Evolutionary conservation across 2,888 invertebrate species (phyloP), one percentile per base, ranked within the genome.

Genomic region (Tubiluchus corallicola): DNA sequence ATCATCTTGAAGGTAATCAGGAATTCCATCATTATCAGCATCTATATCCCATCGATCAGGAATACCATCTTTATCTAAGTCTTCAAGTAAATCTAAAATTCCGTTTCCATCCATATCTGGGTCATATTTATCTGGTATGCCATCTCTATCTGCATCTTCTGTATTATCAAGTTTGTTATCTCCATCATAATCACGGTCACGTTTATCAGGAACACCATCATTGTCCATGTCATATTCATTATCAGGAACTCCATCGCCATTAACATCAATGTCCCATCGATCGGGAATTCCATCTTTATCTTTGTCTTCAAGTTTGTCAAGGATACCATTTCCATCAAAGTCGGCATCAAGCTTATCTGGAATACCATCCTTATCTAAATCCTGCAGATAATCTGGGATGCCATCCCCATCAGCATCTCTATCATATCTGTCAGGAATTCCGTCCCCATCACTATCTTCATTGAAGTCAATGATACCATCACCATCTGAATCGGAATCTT

Each of bases 11-110:
- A 29, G n/a, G 9, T n/a, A 9, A n/a, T 29, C 29, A 9, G 29
- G 29, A 29, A 29, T 29, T 29, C 29, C 29, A 29, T 29, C 29
- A 29, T n/a, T n/a, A 29, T 29, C 29, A n/a, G n/a, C n/a, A n/a
- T n/a, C n/a, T n/a, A n/a, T n/a, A n/a, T 29, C n/a, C 9, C n/a
- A 9, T n/a, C n/a, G 29, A 29, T 29, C 29, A 29, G 29, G 29
- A 29, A 29, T 29, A 9, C 29, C 29, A n/a, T 29, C 29, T 9
- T n/a, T n/a, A 29, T 29, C 29, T n/a, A 9, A 9, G n/a, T 29
- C 29, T 29, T 29, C 29, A 9, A 29, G 29, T 29, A 9, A 9
- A n/a, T 29, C 29, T 29, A n/a, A n/a, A 29, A 29, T 29, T 29
- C 29, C 29, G n/a, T 29, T n/a, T 9, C 29, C 29, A 29, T 29